These are phyloP conservation scores for Drosophila mettleri DNA, from an alignment of 2,888 invertebrate genomes.

Conservation along the genomic window DNA sequence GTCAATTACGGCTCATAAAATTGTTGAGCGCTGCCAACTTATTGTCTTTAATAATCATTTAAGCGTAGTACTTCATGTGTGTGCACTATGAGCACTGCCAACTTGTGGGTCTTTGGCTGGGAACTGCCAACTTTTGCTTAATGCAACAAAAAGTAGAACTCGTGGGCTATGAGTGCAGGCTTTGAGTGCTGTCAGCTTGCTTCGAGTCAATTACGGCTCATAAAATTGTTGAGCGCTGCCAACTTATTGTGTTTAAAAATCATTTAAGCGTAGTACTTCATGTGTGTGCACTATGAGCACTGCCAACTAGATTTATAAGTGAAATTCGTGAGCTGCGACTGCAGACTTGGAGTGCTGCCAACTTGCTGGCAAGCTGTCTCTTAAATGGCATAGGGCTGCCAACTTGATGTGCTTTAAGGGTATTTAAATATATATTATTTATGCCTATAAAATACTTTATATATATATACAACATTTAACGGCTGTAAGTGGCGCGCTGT, in stretches of 20 bases:
- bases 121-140: not conserved
- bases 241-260: not conserved
- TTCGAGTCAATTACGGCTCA: not conserved
- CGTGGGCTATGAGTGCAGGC: too few relatives aligned
- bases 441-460: not conserved
- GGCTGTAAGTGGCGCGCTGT: not conserved
- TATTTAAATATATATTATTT: not conserved
- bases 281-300: too few relatives aligned
- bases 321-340: not conserved
- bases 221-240: too few relatives aligned
- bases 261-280: not conserved
- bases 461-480: not conserved
- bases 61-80: not conserved
- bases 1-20: not conserved
- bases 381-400: not conserved
- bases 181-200: constrained; percentile 3
- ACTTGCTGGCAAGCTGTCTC: not conserved
- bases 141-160: too few relatives aligned
- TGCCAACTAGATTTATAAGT: not conserved
- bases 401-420: not conserved
- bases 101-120: not conserved
- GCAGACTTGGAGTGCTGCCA: not conserved
- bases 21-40: not conserved
- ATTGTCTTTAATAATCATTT: not conserved
- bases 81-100: not conserved